Evolutionary conservation across 1,140 invertebrate species (phyloP).

Genomic region (Orius insidiosus): DNA sequence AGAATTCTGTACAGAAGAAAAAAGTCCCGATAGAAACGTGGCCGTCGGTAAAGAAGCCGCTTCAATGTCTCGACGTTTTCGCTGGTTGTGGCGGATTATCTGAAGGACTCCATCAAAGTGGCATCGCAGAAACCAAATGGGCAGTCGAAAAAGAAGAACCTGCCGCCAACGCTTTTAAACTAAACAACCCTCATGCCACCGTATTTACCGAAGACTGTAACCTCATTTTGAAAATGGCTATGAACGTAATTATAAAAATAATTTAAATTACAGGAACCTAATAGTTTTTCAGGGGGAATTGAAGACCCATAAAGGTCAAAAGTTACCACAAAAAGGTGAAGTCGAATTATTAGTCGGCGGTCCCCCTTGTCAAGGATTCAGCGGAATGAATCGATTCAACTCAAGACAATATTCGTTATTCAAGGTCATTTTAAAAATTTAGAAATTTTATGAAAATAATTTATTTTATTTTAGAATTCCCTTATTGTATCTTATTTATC

Average conservation of each 20-base stretch:
- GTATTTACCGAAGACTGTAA: slow-evolving; percentile 77
- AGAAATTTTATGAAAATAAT: background rate
- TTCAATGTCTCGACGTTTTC: slow-evolving; percentile 68
- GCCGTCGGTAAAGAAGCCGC: slow-evolving; percentile 28
- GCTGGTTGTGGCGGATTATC: slow-evolving; percentile 68
- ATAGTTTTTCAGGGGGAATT: slow-evolving; percentile 30
- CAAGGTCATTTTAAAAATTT: slow-evolving; percentile 32
- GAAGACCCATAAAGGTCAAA: slow-evolving; percentile 35
- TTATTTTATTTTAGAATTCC: slow-evolving; percentile 42
- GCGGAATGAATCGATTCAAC: slow-evolving; percentile 80
- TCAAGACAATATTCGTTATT: slow-evolving; percentile 72
- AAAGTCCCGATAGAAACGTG: slow-evolving; percentile 22
- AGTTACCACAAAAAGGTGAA: slow-evolving; percentile 57
- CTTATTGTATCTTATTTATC: slow-evolving; percentile 68
- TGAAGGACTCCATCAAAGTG: slow-evolving; percentile 52
- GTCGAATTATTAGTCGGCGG: slow-evolving; percentile 74
- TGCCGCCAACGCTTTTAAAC: slow-evolving; percentile 59
- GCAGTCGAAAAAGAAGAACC: slow-evolving; percentile 65
- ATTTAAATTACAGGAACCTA: background rate
- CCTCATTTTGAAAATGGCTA: slow-evolving; percentile 41
- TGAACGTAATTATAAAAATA: slow-evolving; percentile 30
- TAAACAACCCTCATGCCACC: slow-evolving; percentile 54
- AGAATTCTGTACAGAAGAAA: slow-evolving; percentile 20
- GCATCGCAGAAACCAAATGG: slow-evolving; percentile 52
- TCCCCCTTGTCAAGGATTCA: slow-evolving; percentile 84